These are phyloP conservation scores for Diarsia brunnea DNA, from an alignment of 2,888 invertebrate species.

Conservation along the genomic window DNA sequence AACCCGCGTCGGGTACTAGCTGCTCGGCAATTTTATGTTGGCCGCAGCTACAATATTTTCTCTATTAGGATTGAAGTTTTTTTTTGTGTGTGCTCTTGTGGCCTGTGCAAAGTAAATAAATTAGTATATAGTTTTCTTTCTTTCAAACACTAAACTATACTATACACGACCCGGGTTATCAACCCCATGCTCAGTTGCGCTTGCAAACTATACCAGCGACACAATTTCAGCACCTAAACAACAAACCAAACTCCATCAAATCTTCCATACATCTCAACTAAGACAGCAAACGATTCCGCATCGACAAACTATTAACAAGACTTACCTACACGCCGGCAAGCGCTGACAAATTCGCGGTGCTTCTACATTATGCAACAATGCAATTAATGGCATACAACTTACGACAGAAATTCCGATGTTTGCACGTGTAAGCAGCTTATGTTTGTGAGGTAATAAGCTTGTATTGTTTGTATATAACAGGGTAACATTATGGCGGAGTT, in stretches of 20 bases:
- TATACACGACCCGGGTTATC: not conserved
- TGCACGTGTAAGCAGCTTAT: conserved; percentile 5
- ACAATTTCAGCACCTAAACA: not conserved
- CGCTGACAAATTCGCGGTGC: conserved; percentile 13
- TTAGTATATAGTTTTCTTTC: too few species aligned
- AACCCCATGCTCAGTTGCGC: not conserved
- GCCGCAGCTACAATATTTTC: too few species aligned
- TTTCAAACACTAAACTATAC: not conserved
- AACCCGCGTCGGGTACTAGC: too few species aligned
- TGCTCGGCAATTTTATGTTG: too few species aligned
- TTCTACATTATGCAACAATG: conserved; percentile 39
- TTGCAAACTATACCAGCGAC: not conserved
- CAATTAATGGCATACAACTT: conserved; percentile 23
- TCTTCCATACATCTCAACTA: conserved; percentile 7
- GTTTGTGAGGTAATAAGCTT: conserved; percentile 16
- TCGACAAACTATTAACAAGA: conserved; percentile 39
- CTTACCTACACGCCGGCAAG: conserved; percentile 9
- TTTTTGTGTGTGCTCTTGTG: too few species aligned
- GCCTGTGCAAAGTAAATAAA: too few species aligned
- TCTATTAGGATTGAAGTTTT: too few species aligned
- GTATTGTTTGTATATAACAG: conserved; percentile 3
- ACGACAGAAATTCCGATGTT: not conserved
- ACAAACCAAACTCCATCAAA: conserved; percentile 3
- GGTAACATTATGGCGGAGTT: not conserved
- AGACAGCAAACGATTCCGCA: conserved; percentile 23